phyloP scores from a whole-genome alignment of 2,888 invertebrate genomes.

The Myopa tessellatipennis region DNA sequence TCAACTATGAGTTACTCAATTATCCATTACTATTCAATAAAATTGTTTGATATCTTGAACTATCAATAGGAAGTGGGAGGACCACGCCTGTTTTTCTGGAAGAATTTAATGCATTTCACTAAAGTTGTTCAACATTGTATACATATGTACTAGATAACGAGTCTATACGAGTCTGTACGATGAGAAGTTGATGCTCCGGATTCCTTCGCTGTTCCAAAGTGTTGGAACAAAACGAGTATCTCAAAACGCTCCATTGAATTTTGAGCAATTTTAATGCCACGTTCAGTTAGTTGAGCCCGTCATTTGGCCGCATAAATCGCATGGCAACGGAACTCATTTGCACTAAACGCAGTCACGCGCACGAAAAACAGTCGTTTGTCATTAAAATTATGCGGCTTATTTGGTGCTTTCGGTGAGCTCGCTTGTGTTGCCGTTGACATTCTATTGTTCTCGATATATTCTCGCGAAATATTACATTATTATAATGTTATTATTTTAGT shows the following conservation, averaged over 20 bases:
- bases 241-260: background rate
- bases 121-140: no score
- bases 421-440: background rate
- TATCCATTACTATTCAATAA: no score
- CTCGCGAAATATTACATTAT: background rate
- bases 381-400: constrained; percentile 5
- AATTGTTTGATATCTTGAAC: no score
- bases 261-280: background rate
- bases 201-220: no score
- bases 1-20: no score
- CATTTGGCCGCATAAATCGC: background rate
- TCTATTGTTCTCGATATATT: background rate
- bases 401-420: constrained; percentile 18
- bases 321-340: background rate
- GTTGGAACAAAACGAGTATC: no score
- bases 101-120: no score
- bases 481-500: constrained; percentile 4
- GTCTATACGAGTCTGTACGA: no score
- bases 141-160: no score
- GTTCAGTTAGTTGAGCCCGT: background rate
- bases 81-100: no score
- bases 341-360: background rate
- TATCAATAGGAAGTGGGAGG: no score
- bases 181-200: no score
- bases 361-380: constrained; percentile 20